Evolutionary conservation across 1,140 invertebrate genomes (phyloP), one percentile per base, ranked within the genome.

Genomic region (Trichomalopsis sarcophagae): DNA sequence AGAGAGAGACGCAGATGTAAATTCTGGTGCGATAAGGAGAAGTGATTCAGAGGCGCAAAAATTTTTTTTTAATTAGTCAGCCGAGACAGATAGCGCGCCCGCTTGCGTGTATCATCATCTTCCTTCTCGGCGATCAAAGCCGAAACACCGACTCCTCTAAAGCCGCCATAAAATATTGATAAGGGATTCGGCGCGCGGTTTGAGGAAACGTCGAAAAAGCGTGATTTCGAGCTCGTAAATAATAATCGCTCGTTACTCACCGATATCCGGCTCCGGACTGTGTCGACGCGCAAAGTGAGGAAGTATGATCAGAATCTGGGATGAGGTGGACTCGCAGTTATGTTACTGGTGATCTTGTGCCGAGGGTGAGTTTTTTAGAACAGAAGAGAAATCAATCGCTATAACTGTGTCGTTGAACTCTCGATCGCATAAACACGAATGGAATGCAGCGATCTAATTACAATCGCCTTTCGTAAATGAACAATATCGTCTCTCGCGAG

Each of bases 321-420:
- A 84, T 78, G 75, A 74, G 23, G 36, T 27, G 66, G 55, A 79
- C 13, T 62, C 23, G 76, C 76, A 84, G 82, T 84, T 84, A 84
- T 84, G 82, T 55, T 79, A 84, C 76, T 84, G 76, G 76, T 27
- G 82, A 75, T 27, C 30, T 40, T 33, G 4, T 21, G 13, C 33
- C 73, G 30, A 79, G 82, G 82, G 76, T 84, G 76, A 79, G 82
- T 79, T 27, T 44, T 80, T 36, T n/a, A 0, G 3, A 1, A 7
- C 14, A 40, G 5, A 55, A 77, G 23, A 30, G 30, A 9, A 17
- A 50, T 4, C 13, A 2, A 3, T 13, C 2, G 13, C 27, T 27
- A 2, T 27, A 27, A 27, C 1, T 17, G 50, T 30, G 50, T 78
- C 76, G 27, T 62, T 78, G 76, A 66, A 62, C 76, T 66, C 9